These are phyloP conservation scores for Phengaris alcon DNA, from an alignment of 2,888 invertebrate species.

Conservation along the genomic window DNA sequence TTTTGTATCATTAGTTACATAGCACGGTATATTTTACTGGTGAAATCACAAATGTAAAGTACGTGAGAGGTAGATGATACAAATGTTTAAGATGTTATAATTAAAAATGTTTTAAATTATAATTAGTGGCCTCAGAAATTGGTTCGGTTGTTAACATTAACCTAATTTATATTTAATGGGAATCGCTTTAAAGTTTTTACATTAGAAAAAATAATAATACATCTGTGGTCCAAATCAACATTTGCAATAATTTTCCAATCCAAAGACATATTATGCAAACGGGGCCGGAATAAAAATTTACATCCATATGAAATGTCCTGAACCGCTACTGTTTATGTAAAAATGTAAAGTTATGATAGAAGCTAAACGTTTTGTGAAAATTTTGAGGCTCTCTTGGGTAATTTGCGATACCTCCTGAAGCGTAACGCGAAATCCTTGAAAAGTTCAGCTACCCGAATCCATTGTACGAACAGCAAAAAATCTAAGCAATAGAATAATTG, in stretches of 20 bases:
- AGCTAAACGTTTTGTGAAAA: constrained; percentile 31
- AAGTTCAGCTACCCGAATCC: constrained; percentile 66
- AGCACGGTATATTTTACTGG: background rate
- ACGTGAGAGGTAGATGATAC: background rate
- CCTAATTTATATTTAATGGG: no score
- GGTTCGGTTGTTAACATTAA: no score
- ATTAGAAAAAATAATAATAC: no score
- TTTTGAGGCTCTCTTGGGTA: constrained; percentile 37
- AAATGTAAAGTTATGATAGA: background rate
- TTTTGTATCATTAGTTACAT: constrained; percentile 23
- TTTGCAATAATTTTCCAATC: background rate
- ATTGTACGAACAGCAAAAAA: constrained; percentile 57
- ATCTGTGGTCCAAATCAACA: background rate
- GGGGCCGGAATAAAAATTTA: constrained; percentile 9
- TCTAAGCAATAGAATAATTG: constrained; percentile 51
- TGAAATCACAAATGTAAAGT: background rate
- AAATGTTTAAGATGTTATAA: background rate
- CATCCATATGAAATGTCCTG: background rate
- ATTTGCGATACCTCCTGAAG: constrained; percentile 57
- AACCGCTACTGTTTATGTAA: background rate
- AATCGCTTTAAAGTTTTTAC: no score
- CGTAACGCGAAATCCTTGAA: constrained; percentile 66
- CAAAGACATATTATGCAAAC: background rate
- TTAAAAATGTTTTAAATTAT: background rate
- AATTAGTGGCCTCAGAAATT: no score